Conservation (phyloP, 2,113 vertebrate genomes). For the Eurypyga helias region DNA sequence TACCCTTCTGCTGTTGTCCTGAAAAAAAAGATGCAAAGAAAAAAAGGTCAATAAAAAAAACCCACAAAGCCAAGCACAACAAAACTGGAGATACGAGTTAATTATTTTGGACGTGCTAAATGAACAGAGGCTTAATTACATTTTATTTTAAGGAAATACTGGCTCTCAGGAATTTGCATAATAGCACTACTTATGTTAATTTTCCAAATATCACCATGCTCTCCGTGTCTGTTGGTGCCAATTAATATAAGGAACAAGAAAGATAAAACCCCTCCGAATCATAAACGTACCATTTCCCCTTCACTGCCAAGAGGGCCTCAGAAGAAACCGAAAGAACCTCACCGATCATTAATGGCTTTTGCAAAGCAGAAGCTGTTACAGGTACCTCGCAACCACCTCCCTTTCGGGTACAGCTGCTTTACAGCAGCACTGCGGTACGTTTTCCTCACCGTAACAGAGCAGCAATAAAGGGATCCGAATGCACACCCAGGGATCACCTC, state of each 20-base stretch:
- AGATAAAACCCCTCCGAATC: conserved; percentile 29
- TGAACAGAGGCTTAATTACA: conserved; percentile 60
- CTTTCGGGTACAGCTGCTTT: neutral
- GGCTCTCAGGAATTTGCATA: conserved; percentile 68
- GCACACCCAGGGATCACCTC: neutral
- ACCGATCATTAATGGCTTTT: neutral
- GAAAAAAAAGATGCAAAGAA: neutral
- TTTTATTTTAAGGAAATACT: conserved; percentile 71
- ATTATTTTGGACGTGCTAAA: conserved; percentile 61
- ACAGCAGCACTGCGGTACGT: neutral
- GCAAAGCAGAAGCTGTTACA: neutral
- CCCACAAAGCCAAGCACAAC: conserved; percentile 1
- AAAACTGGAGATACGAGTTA: conserved; percentile 15
- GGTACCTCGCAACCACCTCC: neutral
- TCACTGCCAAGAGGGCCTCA: neutral
- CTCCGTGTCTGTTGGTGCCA: conserved; percentile 41
- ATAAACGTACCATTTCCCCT: neutral
- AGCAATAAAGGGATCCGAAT: neutral
- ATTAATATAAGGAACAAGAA: conserved; percentile 49
- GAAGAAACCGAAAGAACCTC: neutral
- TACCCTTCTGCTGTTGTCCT: conserved; percentile 97
- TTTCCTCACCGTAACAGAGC: neutral
- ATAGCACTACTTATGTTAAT: conserved; percentile 67
- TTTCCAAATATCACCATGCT: conserved; percentile 49
- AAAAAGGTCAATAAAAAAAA: neutral